These are phyloP conservation scores for Drosophila diplacantha DNA, from an alignment of 2,888 invertebrate species.

Conservation along the genomic window DNA sequence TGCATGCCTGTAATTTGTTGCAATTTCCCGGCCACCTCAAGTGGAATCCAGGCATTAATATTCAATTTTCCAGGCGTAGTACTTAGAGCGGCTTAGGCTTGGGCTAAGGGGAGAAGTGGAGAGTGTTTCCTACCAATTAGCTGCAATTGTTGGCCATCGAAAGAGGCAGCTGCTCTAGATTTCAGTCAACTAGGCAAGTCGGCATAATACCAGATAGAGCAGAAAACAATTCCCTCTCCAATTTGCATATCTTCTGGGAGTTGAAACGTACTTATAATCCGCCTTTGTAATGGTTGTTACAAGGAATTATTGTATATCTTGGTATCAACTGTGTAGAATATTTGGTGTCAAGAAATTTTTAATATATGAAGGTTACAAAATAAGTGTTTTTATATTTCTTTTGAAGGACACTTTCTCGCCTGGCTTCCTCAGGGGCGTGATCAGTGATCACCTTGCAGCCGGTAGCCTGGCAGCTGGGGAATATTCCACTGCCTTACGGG, in stretches of 20 bases:
- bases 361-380: too few relatives aligned
- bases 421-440: constrained; percentile 14
- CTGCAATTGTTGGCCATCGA: constrained; percentile 59
- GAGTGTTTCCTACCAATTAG: constrained; percentile 54
- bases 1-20: constrained; percentile 62
- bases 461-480: constrained; percentile 35
- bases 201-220: not conserved
- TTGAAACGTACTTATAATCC: not conserved
- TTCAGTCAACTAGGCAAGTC: constrained; percentile 9
- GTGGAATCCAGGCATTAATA: constrained; percentile 64
- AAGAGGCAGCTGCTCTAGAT: constrained; percentile 43
- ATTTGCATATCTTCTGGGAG: not conserved
- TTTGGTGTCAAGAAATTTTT: not conserved
- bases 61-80: constrained; percentile 65
- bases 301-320: not conserved
- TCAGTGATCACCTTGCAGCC: constrained; percentile 7
- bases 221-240: not conserved
- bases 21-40: constrained; percentile 62
- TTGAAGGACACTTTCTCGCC: not conserved
- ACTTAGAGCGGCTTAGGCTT: constrained; percentile 60
- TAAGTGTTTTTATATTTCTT: too few relatives aligned
- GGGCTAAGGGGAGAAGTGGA: not conserved
- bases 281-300: not conserved
- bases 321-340: too few relatives aligned
- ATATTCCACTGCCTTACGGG: constrained; percentile 38